Conservation (phyloP, 2,888 invertebrate species). For the Spodoptera littoralis region DNA sequence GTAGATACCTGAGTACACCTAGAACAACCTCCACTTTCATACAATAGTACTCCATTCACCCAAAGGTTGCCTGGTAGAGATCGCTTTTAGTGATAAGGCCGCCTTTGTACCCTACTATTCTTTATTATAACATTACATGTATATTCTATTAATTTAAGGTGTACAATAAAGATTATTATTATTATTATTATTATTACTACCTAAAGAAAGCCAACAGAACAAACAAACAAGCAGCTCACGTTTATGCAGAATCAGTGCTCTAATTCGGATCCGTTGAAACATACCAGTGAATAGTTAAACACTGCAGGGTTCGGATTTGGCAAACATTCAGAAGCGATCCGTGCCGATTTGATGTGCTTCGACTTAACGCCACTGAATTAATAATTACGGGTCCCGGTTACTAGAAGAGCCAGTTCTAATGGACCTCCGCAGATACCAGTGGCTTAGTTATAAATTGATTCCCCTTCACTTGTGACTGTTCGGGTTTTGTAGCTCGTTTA, state of each 20-base stretch:
- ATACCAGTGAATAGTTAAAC: slow-evolving; percentile 71
- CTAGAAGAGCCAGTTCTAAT: slow-evolving; percentile 40
- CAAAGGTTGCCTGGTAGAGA: no score
- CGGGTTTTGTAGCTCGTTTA: slow-evolving; percentile 21
- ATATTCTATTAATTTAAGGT: no score
- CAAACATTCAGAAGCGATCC: slow-evolving; percentile 61
- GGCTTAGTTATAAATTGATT: slow-evolving; percentile 41
- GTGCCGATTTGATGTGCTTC: slow-evolving; percentile 34
- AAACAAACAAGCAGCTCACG: slow-evolving; percentile 27
- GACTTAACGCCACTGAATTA: slow-evolving; percentile 58
- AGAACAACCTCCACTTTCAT: no score
- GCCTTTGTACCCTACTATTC: no score
- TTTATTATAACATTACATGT: no score
- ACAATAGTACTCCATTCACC: no score
- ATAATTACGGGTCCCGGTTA: slow-evolving; percentile 55
- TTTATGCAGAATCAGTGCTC: slow-evolving; percentile 63
- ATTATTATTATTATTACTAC: no score
- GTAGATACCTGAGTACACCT: no score
- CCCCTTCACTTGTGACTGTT: slow-evolving; percentile 9
- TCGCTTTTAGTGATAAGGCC: no score
- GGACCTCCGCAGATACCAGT: slow-evolving; percentile 28
- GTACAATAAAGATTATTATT: no score
- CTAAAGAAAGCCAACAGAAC: slow-evolving; percentile 10
- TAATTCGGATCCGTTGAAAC: slow-evolving; percentile 67
- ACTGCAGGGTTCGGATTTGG: slow-evolving; percentile 64